Percentiles rank a stretch among this genome's conserved stretches.
phyloP scores from a whole-genome alignment of 2,888 invertebrate genomes.

The Lithophane ornitopus region DNA sequence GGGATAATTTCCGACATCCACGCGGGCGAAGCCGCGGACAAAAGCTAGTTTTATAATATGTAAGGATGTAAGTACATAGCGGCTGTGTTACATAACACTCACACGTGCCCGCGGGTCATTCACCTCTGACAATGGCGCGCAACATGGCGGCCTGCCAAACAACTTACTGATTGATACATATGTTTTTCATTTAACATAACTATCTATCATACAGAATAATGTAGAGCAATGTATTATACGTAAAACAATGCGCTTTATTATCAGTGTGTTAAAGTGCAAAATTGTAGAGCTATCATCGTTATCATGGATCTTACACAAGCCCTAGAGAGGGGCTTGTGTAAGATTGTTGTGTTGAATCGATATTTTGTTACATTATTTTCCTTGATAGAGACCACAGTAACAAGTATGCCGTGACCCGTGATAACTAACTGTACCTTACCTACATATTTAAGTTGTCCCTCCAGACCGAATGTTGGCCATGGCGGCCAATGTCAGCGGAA shows the following conservation, averaged over 20 bases:
- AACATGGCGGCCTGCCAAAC: constrained; percentile 27
- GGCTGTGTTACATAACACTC: constrained; percentile 6
- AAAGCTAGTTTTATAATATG: too few species aligned
- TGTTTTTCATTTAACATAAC: constrained; percentile 8
- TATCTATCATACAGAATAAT: background rate
- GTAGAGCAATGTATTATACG: background rate
- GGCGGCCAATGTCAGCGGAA: too few species aligned
- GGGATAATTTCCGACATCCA: too few species aligned
- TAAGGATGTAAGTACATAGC: background rate
- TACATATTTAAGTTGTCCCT: too few species aligned
- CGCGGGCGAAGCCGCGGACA: too few species aligned
- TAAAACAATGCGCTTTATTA: background rate
- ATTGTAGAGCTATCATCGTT: background rate
- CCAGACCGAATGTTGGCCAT: too few species aligned
- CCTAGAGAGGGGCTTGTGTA: too few species aligned
- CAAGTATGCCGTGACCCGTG: too few species aligned
- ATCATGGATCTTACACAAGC: background rate
- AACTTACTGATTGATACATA: constrained; percentile 10
- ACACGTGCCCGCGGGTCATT: constrained; percentile 24
- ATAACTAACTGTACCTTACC: too few species aligned
- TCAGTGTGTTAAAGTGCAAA: background rate
- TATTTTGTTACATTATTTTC: too few species aligned
- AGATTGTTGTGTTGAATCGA: too few species aligned
- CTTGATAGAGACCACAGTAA: too few species aligned
- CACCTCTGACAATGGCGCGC: constrained; percentile 27